These are phyloP conservation scores for Gymnosoma rotundatum DNA, from an alignment of 2,888 invertebrate species.

Conservation along the genomic window DNA sequence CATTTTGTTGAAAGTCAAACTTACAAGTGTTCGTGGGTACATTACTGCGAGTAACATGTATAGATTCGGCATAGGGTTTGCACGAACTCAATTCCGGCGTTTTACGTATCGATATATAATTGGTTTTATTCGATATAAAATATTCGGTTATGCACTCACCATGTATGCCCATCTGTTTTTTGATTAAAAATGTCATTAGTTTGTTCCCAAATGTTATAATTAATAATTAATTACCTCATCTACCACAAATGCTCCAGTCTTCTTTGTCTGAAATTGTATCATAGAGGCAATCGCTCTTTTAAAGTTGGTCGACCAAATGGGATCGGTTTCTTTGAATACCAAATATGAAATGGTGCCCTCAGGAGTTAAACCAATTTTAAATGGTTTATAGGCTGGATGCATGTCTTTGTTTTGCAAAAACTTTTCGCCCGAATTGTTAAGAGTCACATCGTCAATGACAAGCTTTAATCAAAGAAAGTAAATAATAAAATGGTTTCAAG, in stretches of 20 bases:
- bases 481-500: not conserved
- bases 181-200: too few species aligned
- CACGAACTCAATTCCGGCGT: slow-evolving; percentile 82
- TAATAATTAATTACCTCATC: slow-evolving; percentile 78
- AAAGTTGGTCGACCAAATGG: slow-evolving; percentile 87
- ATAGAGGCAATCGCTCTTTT: slow-evolving; percentile 87
- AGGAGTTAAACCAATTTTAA: slow-evolving; percentile 79
- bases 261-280: slow-evolving; percentile 84
- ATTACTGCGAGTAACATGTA: slow-evolving; percentile 81
- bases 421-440: slow-evolving; percentile 82
- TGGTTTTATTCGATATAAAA: slow-evolving; percentile 81
- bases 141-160: slow-evolving; percentile 84
- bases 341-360: slow-evolving; percentile 80
- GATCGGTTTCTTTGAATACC: slow-evolving; percentile 83
- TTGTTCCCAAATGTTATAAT: too few species aligned
- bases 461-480: slow-evolving; percentile 73
- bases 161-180: slow-evolving; percentile 84
- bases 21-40: slow-evolving; percentile 82
- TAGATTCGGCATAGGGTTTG: slow-evolving; percentile 79
- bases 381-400: slow-evolving; percentile 82
- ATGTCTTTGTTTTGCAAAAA: slow-evolving; percentile 82
- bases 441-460: slow-evolving; percentile 81
- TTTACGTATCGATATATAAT: slow-evolving; percentile 81
- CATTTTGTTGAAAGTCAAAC: slow-evolving; percentile 82
- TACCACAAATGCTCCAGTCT: slow-evolving; percentile 82